These are phyloP conservation scores for Platyrinchus mystaceus DNA, from an alignment of 2,797 vertebrate genomes.

Conservation along the genomic window DNA sequence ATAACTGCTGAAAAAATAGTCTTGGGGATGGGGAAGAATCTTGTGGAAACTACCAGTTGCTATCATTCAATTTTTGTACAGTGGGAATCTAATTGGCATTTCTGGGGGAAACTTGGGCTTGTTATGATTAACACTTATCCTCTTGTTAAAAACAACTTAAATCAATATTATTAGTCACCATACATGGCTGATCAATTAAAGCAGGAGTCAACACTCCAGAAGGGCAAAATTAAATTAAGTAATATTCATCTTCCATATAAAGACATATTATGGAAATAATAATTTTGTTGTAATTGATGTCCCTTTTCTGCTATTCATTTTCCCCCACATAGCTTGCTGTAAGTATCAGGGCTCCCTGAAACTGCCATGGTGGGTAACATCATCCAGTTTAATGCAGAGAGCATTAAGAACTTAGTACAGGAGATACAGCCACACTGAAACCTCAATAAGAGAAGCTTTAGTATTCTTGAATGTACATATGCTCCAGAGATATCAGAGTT, in stretches of 20 bases:
- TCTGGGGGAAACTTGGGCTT: neutral
- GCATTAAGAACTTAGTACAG: neutral
- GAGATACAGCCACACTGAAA: neutral
- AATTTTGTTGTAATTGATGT: neutral
- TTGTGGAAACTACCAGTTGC: neutral
- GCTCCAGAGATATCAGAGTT: neutral
- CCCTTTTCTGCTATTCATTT: neutral
- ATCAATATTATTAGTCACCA: neutral
- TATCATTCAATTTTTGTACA: neutral
- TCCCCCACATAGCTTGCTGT: neutral
- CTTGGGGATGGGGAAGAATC: neutral
- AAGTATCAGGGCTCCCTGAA: neutral
- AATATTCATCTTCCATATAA: neutral
- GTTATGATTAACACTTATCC: neutral
- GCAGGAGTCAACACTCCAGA: neutral
- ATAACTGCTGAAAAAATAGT: neutral
- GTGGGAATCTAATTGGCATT: neutral
- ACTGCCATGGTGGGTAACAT: neutral
- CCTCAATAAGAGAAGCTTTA: neutral
- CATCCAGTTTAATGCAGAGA: neutral
- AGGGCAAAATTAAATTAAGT: neutral
- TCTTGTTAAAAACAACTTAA: neutral
- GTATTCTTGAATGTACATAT: neutral
- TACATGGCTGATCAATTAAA: neutral
- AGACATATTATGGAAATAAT: neutral